Conservation (phyloP, 2,888 invertebrate genomes). For the Biston betularia region DNA sequence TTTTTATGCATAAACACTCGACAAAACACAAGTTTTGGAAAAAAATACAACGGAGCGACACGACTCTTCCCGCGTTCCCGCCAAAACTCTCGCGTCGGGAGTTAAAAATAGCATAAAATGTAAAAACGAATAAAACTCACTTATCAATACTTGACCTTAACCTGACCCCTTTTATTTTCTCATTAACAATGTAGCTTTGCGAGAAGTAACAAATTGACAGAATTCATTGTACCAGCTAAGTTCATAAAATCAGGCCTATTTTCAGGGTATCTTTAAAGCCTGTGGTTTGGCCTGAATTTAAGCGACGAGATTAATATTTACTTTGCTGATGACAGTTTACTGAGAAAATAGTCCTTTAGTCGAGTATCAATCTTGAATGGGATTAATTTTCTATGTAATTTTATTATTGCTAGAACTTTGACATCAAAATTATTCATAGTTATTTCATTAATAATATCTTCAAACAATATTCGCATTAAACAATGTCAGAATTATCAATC, state of each 20-base stretch:
- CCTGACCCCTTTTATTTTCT: slow-evolving; percentile 44
- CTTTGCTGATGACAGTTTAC: slow-evolving; percentile 18
- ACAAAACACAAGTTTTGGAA: no score
- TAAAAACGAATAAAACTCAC: slow-evolving; percentile 27
- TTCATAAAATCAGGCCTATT: slow-evolving; percentile 33
- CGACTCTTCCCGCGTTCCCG: no score
- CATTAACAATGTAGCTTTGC: slow-evolving; percentile 44
- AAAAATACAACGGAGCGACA: no score
- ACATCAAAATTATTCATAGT: not conserved
- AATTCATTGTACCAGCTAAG: slow-evolving; percentile 33
- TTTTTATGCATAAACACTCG: no score
- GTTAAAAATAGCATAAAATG: not conserved
- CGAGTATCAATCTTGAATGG: slow-evolving; percentile 5
- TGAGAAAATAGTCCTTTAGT: slow-evolving; percentile 10
- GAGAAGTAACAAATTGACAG: slow-evolving; percentile 38
- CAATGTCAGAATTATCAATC: not conserved
- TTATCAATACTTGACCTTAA: slow-evolving; percentile 36
- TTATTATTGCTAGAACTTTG: not conserved
- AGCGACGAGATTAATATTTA: slow-evolving; percentile 23
- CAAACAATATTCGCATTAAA: not conserved
- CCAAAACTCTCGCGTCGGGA: no score
- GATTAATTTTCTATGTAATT: slow-evolving; percentile 8
- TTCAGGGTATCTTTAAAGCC: slow-evolving; percentile 29
- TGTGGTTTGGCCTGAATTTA: slow-evolving; percentile 21
- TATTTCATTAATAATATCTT: not conserved